phyloP scores from a whole-genome alignment of 2,888 invertebrate genomes.

The Agrochola litura region DNA sequence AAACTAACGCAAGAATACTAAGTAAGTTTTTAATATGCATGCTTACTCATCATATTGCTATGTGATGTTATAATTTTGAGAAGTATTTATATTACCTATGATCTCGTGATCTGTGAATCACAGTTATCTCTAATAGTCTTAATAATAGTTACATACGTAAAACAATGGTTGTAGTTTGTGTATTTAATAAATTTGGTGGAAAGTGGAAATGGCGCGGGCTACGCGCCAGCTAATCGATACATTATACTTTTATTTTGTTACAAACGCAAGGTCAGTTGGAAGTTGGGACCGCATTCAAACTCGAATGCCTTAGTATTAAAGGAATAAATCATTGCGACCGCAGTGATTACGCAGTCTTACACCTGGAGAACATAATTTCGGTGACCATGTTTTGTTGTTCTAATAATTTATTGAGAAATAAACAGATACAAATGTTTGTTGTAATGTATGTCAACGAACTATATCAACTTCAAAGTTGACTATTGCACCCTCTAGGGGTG shows the following conservation, averaged over 20 bases:
- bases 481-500: constrained; percentile 57
- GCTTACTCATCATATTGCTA: constrained; percentile 35
- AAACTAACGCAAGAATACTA: constrained; percentile 19
- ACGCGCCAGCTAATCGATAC: constrained; percentile 76
- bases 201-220: constrained; percentile 71
- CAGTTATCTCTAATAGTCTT: constrained; percentile 31
- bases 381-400: background rate
- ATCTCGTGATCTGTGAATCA: constrained; percentile 43
- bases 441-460: background rate
- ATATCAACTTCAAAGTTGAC: constrained; percentile 17
- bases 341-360: constrained; percentile 15
- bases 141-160: constrained; percentile 38
- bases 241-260: constrained; percentile 70
- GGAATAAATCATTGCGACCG: constrained; percentile 29
- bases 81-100: constrained; percentile 26
- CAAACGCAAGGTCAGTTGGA: constrained; percentile 69
- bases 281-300: constrained; percentile 60
- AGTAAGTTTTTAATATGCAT: constrained; percentile 38
- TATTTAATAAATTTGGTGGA: constrained; percentile 68
- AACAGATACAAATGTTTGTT: constrained; percentile 8
- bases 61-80: constrained; percentile 31
- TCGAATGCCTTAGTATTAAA: constrained; percentile 44
- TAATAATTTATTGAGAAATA: background rate
- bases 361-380: constrained; percentile 4
- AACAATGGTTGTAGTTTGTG: constrained; percentile 50